These are phyloP conservation scores for Encarsia formosa DNA, from an alignment of 2,888 invertebrate species.

Conservation along the genomic window DNA sequence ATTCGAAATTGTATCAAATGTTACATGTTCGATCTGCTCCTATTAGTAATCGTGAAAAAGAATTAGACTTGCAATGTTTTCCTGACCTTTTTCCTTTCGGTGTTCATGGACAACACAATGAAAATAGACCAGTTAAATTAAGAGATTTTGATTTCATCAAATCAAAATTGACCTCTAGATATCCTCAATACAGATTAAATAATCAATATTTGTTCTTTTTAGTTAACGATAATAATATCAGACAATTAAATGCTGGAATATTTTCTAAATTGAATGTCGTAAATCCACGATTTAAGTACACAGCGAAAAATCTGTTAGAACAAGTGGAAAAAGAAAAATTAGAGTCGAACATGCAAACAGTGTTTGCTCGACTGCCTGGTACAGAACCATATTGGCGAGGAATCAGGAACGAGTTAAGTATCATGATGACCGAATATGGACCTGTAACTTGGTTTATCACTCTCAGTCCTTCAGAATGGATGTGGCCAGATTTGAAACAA, in stretches of 20 bases:
- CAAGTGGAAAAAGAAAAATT: no score
- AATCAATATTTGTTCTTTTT: constrained; percentile 33
- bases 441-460: no score
- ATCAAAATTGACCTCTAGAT: no score
- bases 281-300: no score
- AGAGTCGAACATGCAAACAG: constrained; percentile 28
- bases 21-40: no score
- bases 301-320: constrained; percentile 16
- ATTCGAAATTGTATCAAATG: no score
- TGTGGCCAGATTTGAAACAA: constrained; percentile 35
- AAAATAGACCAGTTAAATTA: background rate
- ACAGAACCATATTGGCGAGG: constrained; percentile 30
- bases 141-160: constrained; percentile 31
- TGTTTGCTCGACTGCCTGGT: constrained; percentile 30
- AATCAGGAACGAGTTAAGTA: constrained; percentile 27
- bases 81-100: constrained; percentile 30
- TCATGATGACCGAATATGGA: constrained; percentile 34
- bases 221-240: constrained; percentile 31
- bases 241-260: no score
- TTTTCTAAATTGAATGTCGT: no score
- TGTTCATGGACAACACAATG: constrained; percentile 27
- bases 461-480: constrained; percentile 33
- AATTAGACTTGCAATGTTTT: constrained; percentile 31
- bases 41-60: constrained; percentile 27
- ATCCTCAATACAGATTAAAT: constrained; percentile 31